These are phyloP conservation scores for Timandra comae DNA, from an alignment of 2,888 invertebrate species.

Conservation along the genomic window DNA sequence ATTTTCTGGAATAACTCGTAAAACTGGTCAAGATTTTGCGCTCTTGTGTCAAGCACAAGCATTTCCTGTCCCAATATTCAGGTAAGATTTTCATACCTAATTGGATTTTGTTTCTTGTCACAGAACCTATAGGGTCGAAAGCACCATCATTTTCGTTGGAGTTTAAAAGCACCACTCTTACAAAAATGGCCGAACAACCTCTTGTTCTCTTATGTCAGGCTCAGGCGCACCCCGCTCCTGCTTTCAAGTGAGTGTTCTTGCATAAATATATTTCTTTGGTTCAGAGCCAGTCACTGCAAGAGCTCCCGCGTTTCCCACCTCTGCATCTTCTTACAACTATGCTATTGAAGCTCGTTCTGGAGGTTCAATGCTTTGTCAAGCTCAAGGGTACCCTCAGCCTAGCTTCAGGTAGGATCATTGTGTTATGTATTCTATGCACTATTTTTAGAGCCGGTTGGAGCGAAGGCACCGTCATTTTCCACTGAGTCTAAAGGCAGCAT, in stretches of 20 bases:
- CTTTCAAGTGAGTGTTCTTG: constrained; percentile 78
- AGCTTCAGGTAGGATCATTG: constrained; percentile 79
- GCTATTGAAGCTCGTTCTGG: constrained; percentile 51
- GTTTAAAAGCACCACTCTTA: constrained; percentile 77
- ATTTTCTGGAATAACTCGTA: constrained; percentile 81
- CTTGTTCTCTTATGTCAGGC: constrained; percentile 82
- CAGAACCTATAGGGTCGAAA: constrained; percentile 79
- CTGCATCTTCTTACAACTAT: constrained; percentile 71
- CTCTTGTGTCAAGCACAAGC: constrained; percentile 87
- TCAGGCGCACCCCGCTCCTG: constrained; percentile 81
- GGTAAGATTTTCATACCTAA: constrained; percentile 41
- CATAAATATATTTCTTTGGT: constrained; percentile 34
- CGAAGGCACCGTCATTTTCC: constrained; percentile 79
- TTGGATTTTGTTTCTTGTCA: constrained; percentile 32
- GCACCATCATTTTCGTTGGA: constrained; percentile 75
- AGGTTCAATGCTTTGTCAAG: constrained; percentile 73
- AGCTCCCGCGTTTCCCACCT: constrained; percentile 69
- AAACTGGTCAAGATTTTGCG: constrained; percentile 79
- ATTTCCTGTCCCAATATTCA: constrained; percentile 80
- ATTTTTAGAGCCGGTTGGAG: constrained; percentile 77
- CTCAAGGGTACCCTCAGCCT: constrained; percentile 79
- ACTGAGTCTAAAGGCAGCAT: constrained; percentile 79
- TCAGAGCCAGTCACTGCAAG: constrained; percentile 70
- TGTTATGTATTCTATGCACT: constrained; percentile 15
- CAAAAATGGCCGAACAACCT: constrained; percentile 68